Percentiles rank a stretch among this genome's conserved stretches.
Conservation (phyloP, 2,888 invertebrate genomes). For the Callyntrura sp. region DNA sequence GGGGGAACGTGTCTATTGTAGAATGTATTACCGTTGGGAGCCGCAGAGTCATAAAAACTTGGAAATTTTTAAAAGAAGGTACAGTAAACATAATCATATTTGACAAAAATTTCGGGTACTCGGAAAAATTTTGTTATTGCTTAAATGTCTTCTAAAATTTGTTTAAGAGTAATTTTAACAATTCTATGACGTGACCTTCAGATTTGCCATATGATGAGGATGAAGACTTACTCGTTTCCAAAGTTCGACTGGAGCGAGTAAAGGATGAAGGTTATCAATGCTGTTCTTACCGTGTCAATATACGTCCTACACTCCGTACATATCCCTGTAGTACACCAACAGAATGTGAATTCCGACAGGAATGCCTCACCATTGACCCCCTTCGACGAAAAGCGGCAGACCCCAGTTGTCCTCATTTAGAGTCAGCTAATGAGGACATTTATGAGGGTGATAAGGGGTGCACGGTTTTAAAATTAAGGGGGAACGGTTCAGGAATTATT, state of each 20-base stretch:
- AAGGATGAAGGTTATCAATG: slow-evolving; percentile 65
- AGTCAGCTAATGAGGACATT: slow-evolving; percentile 56
- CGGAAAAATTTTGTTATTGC: not conserved
- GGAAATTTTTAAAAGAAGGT: slow-evolving; percentile 74
- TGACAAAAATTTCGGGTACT: not conserved
- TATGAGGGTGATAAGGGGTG: slow-evolving; percentile 71
- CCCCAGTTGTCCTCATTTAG: slow-evolving; percentile 51
- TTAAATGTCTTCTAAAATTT: too few species aligned
- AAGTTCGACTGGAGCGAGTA: slow-evolving; percentile 42
- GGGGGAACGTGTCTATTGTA: slow-evolving; percentile 64
- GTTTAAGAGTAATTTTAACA: too few species aligned
- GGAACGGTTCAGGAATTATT: slow-evolving; percentile 62
- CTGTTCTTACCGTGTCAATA: slow-evolving; percentile 28
- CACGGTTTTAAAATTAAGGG: slow-evolving; percentile 44
- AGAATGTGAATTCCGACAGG: slow-evolving; percentile 69
- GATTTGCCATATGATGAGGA: slow-evolving; percentile 35
- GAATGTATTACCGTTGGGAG: slow-evolving; percentile 60
- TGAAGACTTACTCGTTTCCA: not conserved
- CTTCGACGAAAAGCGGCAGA: slow-evolving; percentile 20
- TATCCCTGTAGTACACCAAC: slow-evolving; percentile 67
- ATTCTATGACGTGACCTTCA: too few species aligned
- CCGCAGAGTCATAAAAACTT: slow-evolving; percentile 64
- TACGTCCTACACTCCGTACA: slow-evolving; percentile 56
- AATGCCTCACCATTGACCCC: slow-evolving; percentile 56
- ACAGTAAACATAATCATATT: too few species aligned